Conservation (phyloP, 2,113 vertebrate genomes). For the Neodon shergylaensis region DNA sequence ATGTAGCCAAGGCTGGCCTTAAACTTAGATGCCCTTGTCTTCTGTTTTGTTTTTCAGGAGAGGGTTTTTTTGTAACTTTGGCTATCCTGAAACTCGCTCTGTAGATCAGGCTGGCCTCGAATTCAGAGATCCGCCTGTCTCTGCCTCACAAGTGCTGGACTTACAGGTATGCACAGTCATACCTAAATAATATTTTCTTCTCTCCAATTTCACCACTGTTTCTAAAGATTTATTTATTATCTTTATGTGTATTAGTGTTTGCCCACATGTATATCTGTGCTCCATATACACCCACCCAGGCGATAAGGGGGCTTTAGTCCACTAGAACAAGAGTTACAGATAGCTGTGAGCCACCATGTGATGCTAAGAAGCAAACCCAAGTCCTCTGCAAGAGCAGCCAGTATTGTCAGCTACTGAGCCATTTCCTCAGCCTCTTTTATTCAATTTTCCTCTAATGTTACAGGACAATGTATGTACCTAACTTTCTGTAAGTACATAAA, state of each 20-base stretch:
- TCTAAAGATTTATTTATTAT: neutral
- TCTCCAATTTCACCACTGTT: neutral
- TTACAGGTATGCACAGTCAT: neutral
- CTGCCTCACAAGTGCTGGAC: neutral
- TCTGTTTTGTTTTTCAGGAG: neutral
- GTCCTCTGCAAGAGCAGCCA: neutral
- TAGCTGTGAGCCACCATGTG: neutral
- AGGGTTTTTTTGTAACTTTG: neutral
- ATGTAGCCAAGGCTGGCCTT: neutral
- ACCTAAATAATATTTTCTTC: neutral
- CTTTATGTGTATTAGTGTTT: neutral
- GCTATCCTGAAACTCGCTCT: too few relatives aligned
- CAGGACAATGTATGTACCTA: neutral
- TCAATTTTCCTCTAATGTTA: constrained; percentile 42
- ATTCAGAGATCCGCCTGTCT: neutral
- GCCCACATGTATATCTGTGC: neutral
- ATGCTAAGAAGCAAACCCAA: neutral
- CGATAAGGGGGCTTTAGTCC: neutral
- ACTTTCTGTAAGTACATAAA: neutral
- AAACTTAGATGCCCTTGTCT: neutral
- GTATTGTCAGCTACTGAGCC: neutral
- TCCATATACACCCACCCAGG: neutral
- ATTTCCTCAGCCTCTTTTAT: neutral
- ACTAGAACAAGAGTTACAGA: neutral
- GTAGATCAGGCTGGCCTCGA: neutral